Base-by-base conservation (phyloP, 35 echinoderm and acorn worm genomes). In the Ophiothrix spiculata region DNA sequence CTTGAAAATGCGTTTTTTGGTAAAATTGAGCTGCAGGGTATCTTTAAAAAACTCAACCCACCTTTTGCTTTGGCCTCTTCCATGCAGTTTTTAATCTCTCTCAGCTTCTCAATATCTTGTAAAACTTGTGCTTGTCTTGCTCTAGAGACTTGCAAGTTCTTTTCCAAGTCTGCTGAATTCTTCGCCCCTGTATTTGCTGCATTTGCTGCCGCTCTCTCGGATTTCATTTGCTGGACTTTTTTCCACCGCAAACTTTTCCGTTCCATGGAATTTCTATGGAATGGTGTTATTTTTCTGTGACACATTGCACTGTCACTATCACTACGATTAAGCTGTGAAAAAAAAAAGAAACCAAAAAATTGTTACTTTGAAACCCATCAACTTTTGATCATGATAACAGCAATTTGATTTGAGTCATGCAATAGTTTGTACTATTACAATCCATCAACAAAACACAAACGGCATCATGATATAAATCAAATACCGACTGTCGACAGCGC, bases 271-370 rank as follows among this genome's bases (percentile, higher is more conserved):
- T 93, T 93, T 39, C 92, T 93, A 39, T 46, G 69, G 83, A 93
- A 93, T 32, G 92, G 87, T 39, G 46, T 54, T 40, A 56, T 89
- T 54, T 81, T 85, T 32, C 83, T 82, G 21, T 85, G 34, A 17
- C 82, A 40, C 92, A 89, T 89, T 33, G 91, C 86, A 40, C 91
- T 94, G 82, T 93, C 91, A 63, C 95, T 98, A 42, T 98, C 95
- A 91, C 95, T 98, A 14, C 95, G 91, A 86, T 98, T 98, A 29
- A 98, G 86, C 95, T 98, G 85, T 14, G 74, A 75, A 56, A 87
- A 64, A 14, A 81, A 64, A 75, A 28, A 37, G 16, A 75, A 89
- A 76, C 4, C 77, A 38, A 75, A 19, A 19, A 25, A 91, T 12
- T 60, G n/a, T n/a, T n/a, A n/a, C n/a, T n/a, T n/a, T n/a, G n/a